Evolutionary conservation across 2,797 vertebrate genomes (phyloP), one percentile per base, ranked within the genome.

Genomic region (Gymnocypris eckloni): DNA sequence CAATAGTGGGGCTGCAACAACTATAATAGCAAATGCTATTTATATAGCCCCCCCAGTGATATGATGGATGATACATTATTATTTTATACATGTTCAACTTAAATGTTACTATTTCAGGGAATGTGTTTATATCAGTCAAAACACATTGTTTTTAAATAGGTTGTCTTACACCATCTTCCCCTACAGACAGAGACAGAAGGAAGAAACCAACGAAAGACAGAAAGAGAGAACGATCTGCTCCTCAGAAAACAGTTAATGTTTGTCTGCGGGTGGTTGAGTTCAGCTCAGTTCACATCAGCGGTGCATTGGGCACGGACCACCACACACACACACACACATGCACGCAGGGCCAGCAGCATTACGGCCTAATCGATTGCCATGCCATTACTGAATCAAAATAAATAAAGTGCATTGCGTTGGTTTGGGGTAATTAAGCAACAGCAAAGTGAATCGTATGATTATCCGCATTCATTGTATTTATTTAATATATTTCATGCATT

Each of bases 391-490:
- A 94, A 94, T 92, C 91, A 93, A 92, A 94, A 95, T 95, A 95
- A 95, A 95, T 94, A 94, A 94, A 93, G 94, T 93, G 94, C 92
- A 94, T 94, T 92, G 93, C 92, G 90, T 92, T 90, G 93, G 94
- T 94, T 94, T 88, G 93, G 89, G 93, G 91, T 95, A 95, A 96
- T 96, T 95, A 95, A 91, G 91, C 92, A 91, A 92, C 93, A 90
- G 93, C 93, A 92, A 93, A 94, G 93, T 94, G 93, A 93, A 95
- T 95, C 94, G 93, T 94, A 95, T 94, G 94, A 95, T 94, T 94
- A 94, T 93, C 92, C 93, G 94, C 95, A 96, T 95, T 95, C 95
- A 95, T 95, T 95, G 94, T 96, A 95, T 96, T 96, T 95, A 95
- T 95, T 95, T 96, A 95, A 96, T 96, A 94, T 94, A 94, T 95